Evolutionary conservation across 2,113 vertebrate species (phyloP), one percentile per base, ranked within the genome.

Genomic region (Microtus montanus): DNA sequence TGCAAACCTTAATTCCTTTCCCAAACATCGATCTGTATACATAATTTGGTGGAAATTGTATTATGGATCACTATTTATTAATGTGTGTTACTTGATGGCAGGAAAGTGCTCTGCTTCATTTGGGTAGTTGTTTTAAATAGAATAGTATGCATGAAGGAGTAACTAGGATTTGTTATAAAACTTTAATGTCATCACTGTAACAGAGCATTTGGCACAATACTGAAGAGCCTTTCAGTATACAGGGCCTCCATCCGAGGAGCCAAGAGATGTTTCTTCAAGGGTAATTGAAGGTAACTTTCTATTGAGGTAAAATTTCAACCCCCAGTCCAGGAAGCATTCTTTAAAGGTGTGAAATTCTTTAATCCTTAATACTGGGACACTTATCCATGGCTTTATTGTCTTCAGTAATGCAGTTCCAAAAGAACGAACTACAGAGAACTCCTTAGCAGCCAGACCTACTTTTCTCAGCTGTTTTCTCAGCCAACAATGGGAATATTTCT

Each of bases 231-330:
- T 38, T 86, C n/a, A 38, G 7, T 47, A 89, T 63, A 22, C 24
- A 79, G 47, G 30, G 44, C 90, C 77, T 85, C 73, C 90, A 91
- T 73, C 58, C 24, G 47, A 44, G 19, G 75, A 73, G 87, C 52
- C 87, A 91, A 91, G 20, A 94, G 33, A 75, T 6, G 11, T 90
- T 95, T 92, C 73, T 87, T 91, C 54, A 93, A 90, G 63, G 71
- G 70, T 63, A 96, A 84, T 44, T 95, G 92, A 93, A 91, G 41
- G 35, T 90, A 90, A 94, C 75, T 96, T 91, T 68, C 78, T 97
- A 74, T 92, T 91, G 84, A 92, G 73, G 71, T 96, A 71, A 49
- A 10, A 79, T 41, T 24, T 80, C 92, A 63, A 84, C 19, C 79
- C 74, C 92, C n/a, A 89, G 73, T 54, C 87, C 64, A 63, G 38